A percentile compares a stretch with the other conserved stretches of the same genome.
These are phyloP conservation scores for Coleophora flavipennella DNA, from an alignment of 2,888 invertebrate genomes.

Conservation along the genomic window DNA sequence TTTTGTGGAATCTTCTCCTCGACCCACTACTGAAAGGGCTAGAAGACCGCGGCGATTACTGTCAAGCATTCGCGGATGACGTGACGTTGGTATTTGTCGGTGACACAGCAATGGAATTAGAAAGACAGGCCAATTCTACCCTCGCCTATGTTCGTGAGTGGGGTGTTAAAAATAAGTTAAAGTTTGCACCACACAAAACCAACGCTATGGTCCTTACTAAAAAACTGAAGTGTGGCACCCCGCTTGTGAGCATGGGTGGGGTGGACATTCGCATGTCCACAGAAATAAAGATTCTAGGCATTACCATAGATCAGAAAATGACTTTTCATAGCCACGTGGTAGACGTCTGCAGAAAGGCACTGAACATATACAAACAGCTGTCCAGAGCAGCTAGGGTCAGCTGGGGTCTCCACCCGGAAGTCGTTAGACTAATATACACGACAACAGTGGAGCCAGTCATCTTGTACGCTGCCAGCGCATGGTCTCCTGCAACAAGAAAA, in stretches of 20 bases:
- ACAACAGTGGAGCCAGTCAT: background rate
- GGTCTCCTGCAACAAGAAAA: background rate
- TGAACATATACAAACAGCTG: conserved; percentile 4
- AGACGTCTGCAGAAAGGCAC: conserved; percentile 7
- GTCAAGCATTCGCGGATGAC: conserved; percentile 12
- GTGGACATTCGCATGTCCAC: conserved; percentile 1
- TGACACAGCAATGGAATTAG: conserved; percentile 2
- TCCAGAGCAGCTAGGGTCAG: conserved; percentile 2
- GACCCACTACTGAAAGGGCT: conserved; percentile 7
- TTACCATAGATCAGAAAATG: conserved; percentile 9
- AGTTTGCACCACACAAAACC: conserved; percentile 10
- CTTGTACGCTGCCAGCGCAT: background rate
- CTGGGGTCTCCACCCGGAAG: conserved; percentile 7
- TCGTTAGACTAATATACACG: background rate
- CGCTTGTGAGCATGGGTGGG: conserved; percentile 11
- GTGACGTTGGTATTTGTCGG: conserved; percentile 8
- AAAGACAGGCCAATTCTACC: conserved; percentile 5
- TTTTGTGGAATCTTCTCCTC: conserved; percentile 11
- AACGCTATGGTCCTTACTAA: conserved; percentile 8
- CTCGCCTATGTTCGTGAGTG: conserved; percentile 8
- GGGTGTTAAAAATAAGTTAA: conserved; percentile 11
- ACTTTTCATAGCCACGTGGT: conserved; percentile 8
- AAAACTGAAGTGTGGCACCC: conserved; percentile 8
- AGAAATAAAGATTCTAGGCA: conserved; percentile 10
- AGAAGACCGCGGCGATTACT: background rate